Conservation (phyloP, 2,888 invertebrate genomes). For the Scaptomyza cyrtandrae region DNA sequence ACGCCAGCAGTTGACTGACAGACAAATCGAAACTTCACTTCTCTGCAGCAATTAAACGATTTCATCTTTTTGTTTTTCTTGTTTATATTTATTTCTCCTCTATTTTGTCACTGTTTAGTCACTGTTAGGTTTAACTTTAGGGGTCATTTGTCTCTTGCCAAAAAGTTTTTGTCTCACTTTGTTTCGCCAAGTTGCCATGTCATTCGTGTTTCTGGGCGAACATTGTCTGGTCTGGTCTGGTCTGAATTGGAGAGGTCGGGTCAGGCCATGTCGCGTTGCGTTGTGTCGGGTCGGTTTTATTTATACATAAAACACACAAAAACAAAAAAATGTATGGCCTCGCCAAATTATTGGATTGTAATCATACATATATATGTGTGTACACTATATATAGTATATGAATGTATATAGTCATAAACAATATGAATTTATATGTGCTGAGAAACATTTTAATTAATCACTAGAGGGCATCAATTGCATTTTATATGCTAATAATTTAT, state of each 20-base stretch:
- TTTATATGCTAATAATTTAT: constrained; percentile 90
- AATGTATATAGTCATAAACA: constrained; percentile 67
- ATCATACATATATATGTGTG: background rate
- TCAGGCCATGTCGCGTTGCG: background rate
- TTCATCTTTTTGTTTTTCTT: constrained; percentile 48
- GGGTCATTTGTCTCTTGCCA: constrained; percentile 79
- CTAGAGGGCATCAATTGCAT: constrained; percentile 87
- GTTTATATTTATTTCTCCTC: constrained; percentile 39
- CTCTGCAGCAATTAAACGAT: constrained; percentile 82
- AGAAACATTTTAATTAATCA: constrained; percentile 81
- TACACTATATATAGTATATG: constrained; percentile 1
- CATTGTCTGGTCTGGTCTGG: constrained; percentile 14
- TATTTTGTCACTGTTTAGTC: constrained; percentile 68
- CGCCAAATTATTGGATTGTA: constrained; percentile 38
- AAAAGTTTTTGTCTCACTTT: constrained; percentile 72
- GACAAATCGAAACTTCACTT: constrained; percentile 79
- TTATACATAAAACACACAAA: constrained; percentile 36
- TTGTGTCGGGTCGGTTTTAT: background rate
- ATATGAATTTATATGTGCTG: constrained; percentile 73
- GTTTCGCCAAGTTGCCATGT: constrained; percentile 72
- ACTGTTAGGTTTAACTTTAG: constrained; percentile 74
- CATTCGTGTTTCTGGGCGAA: constrained; percentile 47
- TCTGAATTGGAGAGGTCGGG: background rate
- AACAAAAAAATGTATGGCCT: constrained; percentile 9
- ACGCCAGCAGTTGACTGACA: constrained; percentile 66